Conservation (phyloP, 92 coral and sea anemone species). For the Actinernus sp. region DNA sequence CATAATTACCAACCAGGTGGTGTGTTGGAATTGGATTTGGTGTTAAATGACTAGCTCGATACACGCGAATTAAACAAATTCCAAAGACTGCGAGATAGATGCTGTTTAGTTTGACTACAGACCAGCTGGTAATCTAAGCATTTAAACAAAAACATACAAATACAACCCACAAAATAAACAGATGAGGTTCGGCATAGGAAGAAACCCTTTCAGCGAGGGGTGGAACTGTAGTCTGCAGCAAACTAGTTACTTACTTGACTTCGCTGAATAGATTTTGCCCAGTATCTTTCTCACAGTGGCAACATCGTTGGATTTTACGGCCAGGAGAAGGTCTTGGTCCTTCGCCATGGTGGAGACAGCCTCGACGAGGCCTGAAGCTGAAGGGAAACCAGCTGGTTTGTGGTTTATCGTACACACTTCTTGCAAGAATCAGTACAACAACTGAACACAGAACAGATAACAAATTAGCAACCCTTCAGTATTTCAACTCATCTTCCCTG, state of each 20-base stretch:
- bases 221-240: too few relatives aligned
- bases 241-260: constrained; percentile 88
- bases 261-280: constrained; percentile 80
- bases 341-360: constrained; percentile 67
- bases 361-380: background rate
- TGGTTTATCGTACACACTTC: background rate
- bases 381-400: background rate
- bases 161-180: background rate
- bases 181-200: background rate
- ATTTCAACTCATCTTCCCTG: too few relatives aligned
- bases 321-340: constrained; percentile 93
- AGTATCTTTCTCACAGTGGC: constrained; percentile 79
- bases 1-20: too few relatives aligned
- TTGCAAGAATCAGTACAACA: too few relatives aligned
- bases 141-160: background rate
- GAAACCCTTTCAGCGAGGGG: background rate
- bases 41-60: too few relatives aligned
- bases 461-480: too few relatives aligned
- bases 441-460: too few relatives aligned
- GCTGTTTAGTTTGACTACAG: too few relatives aligned
- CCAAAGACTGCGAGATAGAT: too few relatives aligned
- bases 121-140: too few relatives aligned
- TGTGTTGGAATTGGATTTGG: too few relatives aligned
- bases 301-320: constrained; percentile 85
- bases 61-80: too few relatives aligned